Base-by-base conservation (phyloP, 2,797 vertebrate genomes). In the Gymnoscopelus microlampas region DNA sequence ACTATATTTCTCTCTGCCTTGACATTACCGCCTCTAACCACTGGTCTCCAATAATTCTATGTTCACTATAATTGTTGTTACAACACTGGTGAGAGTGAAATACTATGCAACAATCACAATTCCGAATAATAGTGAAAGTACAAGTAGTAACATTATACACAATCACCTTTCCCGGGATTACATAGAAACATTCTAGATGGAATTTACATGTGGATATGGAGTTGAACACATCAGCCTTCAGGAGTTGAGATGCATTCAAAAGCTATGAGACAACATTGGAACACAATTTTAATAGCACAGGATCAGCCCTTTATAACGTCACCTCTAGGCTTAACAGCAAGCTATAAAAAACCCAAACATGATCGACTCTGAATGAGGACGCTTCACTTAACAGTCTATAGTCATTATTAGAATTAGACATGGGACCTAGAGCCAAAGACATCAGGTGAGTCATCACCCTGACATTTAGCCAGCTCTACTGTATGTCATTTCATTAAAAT, bases 361-460 rank as follows among this genome's bases (percentile, higher is more conserved):
- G 23, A 13, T 24, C 13, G 10, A 48, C 60, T n/a, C 61, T 49
- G 24, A 32, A 55, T 59, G 23, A 11, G 24, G 54, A 29, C 68
- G 68, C 39, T 53, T 19, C 54, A 61, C 51, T 66, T 77, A 19
- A 2, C 54, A 19, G 59, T 56, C 26, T 32, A 15, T 14, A 19
- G 14, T 58, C 53, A 70, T 68, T 59, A 65, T 78, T 66, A 53
- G 44, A 44, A 76, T 63, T 66, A 50, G 63, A 15, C 57, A n/a
- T 63, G 61, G 51, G 55, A 39, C 23, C 12, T 11, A 14, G n/a
- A 5, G 56, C n/a, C 23, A 14, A 69, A n/a, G 26, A 68, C 29
- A 63, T 77, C 53, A 19, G 24, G 68, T 53, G 71, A 67, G 50
- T 75, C 68, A 72, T 75, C 72, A 72, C 11, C 32, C 2, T 2